Percentiles rank a stretch among this genome's conserved stretches.
phyloP scores from a whole-genome alignment of 2,113 vertebrate genomes.

The Lates calcarifer region DNA sequence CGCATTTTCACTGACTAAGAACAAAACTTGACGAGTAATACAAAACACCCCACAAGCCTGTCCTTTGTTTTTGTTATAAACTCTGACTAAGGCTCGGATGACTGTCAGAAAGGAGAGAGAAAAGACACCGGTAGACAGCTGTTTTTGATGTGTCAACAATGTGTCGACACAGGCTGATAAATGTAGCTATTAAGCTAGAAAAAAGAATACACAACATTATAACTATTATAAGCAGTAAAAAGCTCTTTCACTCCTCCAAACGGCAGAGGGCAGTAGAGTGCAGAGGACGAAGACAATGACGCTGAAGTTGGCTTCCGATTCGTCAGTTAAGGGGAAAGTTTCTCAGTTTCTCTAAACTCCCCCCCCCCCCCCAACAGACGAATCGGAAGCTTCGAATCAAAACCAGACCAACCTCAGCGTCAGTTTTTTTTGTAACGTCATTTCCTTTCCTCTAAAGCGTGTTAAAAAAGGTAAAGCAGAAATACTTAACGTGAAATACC shows the following conservation, averaged over 20 bases:
- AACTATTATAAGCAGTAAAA: fast-evolving
- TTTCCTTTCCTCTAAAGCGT: conserved; percentile 33
- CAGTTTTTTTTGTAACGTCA: background rate
- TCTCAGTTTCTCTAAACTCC: background rate
- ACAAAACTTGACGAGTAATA: background rate
- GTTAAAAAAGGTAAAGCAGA: background rate
- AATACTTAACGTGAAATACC: fast-evolving
- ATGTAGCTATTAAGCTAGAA: background rate
- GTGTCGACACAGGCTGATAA: background rate
- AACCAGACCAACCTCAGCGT: background rate
- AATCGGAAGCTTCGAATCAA: background rate
- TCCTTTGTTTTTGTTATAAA: background rate
- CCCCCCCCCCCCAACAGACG: background rate
- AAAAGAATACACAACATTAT: background rate
- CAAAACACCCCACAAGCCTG: background rate
- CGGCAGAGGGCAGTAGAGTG: conserved; percentile 42
- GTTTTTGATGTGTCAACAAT: background rate
- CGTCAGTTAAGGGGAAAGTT: background rate
- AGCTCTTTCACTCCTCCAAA: background rate
- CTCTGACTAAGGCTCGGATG: background rate
- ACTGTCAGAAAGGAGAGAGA: background rate
- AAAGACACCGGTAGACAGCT: background rate
- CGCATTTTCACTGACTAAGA: background rate
- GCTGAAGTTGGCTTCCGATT: background rate
- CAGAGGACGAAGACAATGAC: background rate